A percentile compares a stretch with the other conserved stretches of the same genome.
Evolutionary conservation across 2,888 invertebrate genomes (phyloP).

Genomic region (Fragum sueziense): DNA sequence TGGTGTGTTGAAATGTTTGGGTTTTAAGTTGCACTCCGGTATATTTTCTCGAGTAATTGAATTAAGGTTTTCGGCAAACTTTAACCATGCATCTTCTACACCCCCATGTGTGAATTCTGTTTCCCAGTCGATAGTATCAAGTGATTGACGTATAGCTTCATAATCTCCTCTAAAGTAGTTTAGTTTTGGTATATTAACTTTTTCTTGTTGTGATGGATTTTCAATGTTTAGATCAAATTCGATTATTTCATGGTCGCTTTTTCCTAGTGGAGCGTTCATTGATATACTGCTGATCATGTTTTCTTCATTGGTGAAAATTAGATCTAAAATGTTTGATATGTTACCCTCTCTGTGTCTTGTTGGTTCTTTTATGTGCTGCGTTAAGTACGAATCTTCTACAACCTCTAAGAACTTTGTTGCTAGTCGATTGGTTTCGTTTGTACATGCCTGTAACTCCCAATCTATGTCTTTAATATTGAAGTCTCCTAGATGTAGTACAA

Average conservation of each 20-base stretch:
- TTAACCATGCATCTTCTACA: no score
- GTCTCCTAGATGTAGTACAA: not conserved
- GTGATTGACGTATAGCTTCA: not conserved
- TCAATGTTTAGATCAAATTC: not conserved
- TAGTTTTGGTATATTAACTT: not conserved
- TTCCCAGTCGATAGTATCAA: not conserved
- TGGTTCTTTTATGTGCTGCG: not conserved
- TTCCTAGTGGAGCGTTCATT: not conserved
- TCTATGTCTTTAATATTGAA: not conserved
- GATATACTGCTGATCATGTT: not conserved
- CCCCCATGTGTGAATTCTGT: no score
- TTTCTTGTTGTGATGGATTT: not conserved
- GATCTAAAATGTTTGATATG: not conserved
- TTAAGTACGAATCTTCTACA: not conserved
- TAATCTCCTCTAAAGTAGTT: not conserved
- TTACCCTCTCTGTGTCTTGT: slow-evolving; percentile 6
- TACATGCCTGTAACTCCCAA: not conserved
- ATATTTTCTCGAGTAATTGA: no score
- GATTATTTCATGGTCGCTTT: not conserved
- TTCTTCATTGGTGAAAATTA: not conserved
- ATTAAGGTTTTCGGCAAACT: not conserved
- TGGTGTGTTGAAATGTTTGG: not conserved
- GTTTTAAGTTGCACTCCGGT: not conserved
- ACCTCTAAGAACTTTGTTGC: not conserved
- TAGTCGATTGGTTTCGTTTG: not conserved